These are phyloP conservation scores for Nestor notabilis DNA, from an alignment of 2,113 vertebrate genomes.

Conservation along the genomic window DNA sequence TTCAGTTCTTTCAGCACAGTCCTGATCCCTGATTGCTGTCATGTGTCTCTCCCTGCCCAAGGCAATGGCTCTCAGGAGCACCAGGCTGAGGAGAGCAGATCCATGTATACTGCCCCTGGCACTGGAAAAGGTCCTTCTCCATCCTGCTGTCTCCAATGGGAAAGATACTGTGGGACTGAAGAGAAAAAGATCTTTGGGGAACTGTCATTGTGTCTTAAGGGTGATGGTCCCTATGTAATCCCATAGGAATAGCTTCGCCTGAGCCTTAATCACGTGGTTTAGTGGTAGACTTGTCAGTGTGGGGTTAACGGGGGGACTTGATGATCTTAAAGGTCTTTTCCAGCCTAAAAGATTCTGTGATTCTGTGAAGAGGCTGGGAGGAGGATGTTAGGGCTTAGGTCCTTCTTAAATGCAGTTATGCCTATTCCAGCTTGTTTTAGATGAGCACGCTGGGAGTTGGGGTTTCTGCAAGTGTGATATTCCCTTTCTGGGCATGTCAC, in stretches of 20 bases:
- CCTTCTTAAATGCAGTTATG: neutral
- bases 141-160: neutral
- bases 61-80: neutral
- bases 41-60: rapidly evolving
- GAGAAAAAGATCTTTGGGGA: neutral
- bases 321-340: neutral
- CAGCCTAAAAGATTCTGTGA: neutral
- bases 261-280: neutral
- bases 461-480: neutral
- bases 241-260: neutral
- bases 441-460: neutral
- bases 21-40: neutral
- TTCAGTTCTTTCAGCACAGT: neutral
- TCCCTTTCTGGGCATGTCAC: rapidly evolving
- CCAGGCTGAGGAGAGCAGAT: neutral
- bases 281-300: neutral
- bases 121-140: neutral
- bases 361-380: neutral
- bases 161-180: rapidly evolving
- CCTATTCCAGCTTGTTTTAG: neutral
- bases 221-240: neutral
- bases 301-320: neutral
- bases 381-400: neutral
- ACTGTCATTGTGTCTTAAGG: neutral
- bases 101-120: neutral